phyloP scores from a whole-genome alignment of 2,797 vertebrate genomes.

The Netta rufina region DNA sequence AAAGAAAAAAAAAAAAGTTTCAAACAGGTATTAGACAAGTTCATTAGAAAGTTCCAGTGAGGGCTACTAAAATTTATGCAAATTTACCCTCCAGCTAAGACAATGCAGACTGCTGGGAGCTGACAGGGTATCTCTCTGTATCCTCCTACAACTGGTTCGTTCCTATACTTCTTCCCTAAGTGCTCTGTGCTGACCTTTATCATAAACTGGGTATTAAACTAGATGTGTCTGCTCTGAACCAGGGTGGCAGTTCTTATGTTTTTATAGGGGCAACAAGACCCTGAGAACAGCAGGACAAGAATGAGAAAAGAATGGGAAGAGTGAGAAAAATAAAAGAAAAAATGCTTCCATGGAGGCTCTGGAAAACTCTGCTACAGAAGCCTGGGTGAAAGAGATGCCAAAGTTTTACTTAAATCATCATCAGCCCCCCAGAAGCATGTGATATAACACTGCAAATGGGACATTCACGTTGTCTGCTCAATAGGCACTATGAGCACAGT shows the following conservation, averaged over 20 bases:
- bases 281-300: background rate
- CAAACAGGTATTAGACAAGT: background rate
- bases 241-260: background rate
- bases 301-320: background rate
- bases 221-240: background rate
- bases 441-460: background rate
- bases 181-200: background rate
- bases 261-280: background rate
- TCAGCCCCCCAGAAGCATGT: rapidly evolving
- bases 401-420: background rate
- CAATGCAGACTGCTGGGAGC: background rate
- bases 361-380: background rate
- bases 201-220: background rate
- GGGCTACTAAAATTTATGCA: background rate
- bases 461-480: background rate
- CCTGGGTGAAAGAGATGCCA: background rate
- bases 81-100: background rate
- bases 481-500: background rate
- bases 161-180: background rate
- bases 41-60: background rate
- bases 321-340: background rate
- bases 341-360: background rate
- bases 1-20: background rate
- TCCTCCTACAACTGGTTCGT: background rate
- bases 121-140: background rate